A percentile compares a stretch with the other conserved stretches of the same genome.
Conservation (phyloP, 2,797 vertebrate genomes). For the Setipinna tenuifilis region DNA sequence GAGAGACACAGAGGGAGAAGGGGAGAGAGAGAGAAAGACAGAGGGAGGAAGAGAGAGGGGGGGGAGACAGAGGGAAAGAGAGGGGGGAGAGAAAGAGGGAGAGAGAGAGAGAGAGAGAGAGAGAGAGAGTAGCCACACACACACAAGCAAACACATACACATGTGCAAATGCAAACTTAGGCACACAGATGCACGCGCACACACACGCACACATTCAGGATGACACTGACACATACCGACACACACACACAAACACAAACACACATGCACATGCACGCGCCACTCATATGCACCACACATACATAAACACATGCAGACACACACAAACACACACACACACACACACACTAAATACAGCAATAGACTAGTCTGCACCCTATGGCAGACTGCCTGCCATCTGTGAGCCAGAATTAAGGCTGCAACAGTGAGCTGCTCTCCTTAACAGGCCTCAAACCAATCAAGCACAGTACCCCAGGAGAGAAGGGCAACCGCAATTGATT, state of each 20-base stretch:
- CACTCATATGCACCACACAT: too few relatives aligned
- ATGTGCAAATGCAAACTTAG: neutral
- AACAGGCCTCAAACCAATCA: too few relatives aligned
- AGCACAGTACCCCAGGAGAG: neutral
- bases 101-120: too few relatives aligned
- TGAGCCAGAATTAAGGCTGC: too few relatives aligned
- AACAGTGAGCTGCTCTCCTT: too few relatives aligned
- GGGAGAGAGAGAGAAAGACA: neutral
- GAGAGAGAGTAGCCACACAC: too few relatives aligned
- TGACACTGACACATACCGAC: slow-evolving; percentile 14
- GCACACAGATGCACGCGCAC: slow-evolving; percentile 28
- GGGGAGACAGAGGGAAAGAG: too few relatives aligned
- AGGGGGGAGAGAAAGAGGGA: too few relatives aligned
- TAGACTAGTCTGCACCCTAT: too few relatives aligned
- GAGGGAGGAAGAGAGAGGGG: neutral
- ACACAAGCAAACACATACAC: too few relatives aligned
- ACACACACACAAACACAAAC: neutral
- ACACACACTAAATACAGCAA: neutral
- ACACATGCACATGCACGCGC: too few relatives aligned
- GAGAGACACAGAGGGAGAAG: neutral
- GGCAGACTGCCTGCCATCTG: too few relatives aligned
- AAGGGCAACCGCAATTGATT: neutral
- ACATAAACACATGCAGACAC: slow-evolving; percentile 26
- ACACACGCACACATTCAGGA: neutral
- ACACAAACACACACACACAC: slow-evolving; percentile 18